Base-by-base conservation (phyloP, 1,140 invertebrate genomes). In the Heterodera carotae region DNA sequence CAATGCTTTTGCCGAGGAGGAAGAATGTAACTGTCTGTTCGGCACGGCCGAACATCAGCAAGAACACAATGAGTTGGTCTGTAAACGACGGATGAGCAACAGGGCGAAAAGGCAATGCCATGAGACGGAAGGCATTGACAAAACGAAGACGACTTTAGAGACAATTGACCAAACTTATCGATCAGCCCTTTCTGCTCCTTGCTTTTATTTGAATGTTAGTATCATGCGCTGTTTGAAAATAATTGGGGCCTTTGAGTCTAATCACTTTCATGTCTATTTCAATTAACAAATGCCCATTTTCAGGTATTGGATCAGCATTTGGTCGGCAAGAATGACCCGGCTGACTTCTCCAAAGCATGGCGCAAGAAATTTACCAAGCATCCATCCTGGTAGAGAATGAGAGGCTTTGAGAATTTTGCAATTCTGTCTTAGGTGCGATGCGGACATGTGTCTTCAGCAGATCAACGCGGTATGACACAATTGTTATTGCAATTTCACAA, bases 381-480 rank as follows among this genome's bases (percentile, higher is more conserved):
- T 73, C 85, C 85, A 7, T 88, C 85, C 29, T 86, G 85, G 85
- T 56, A 22, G 22, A 56, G 48, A 2, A 2, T 22, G 0, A 22
- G 22, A 18, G 15, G 18, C 48, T 15, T n/a, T n/a, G n/a, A n/a
- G n/a, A 22, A 22, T 56, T 5, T 22, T 56, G 18, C 22, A 56
- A 56, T 56, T 56, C 15, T 5, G 18, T 56, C 5, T 56, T 56
- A 56, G 48, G 48, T 88, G 85, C 75, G 85, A 86, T 80, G 85
- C 85, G 15, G 85, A 87, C 66, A 85, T 86, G 83, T 82, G 77
- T 48, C 36, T 86, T 31, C 86, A 88, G 73, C 85, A 87, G 59
- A 86, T 86, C 43, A 81, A 86, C 48, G 62, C 77, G 36, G 84
- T 85, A 78, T 48, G 71, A 69, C 29, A 48, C 34, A 33, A 29